phyloP scores from a whole-genome alignment of 1,140 invertebrate species.

The Semibalanus balanoides region DNA sequence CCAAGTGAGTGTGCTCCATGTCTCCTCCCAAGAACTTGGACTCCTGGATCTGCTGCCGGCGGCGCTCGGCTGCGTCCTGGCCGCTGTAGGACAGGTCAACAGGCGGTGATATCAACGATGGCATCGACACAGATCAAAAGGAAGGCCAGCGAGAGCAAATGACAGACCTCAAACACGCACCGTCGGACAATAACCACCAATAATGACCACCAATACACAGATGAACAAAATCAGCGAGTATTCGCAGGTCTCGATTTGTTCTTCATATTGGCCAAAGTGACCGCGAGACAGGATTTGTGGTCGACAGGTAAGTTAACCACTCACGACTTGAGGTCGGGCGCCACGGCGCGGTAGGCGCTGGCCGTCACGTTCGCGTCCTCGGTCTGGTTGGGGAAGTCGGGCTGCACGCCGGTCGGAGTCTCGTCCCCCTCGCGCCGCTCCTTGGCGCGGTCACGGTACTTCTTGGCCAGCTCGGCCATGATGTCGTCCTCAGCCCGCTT shows the following conservation, averaged over 20 bases:
- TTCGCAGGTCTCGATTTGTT: too few species aligned
- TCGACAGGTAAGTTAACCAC: too few species aligned
- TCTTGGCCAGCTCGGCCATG: slow-evolving; percentile 85
- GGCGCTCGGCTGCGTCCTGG: slow-evolving; percentile 78
- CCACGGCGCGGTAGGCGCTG: slow-evolving; percentile 83
- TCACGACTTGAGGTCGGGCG: slow-evolving; percentile 81
- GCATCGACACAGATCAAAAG: too few species aligned
- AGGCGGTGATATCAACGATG: too few species aligned
- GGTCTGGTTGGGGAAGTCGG: slow-evolving; percentile 50
- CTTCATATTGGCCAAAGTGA: too few species aligned
- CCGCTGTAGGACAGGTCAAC: slow-evolving; percentile 13
- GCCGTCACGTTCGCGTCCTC: slow-evolving; percentile 73
- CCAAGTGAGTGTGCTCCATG: slow-evolving; percentile 99
- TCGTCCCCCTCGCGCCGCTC: slow-evolving; percentile 74
- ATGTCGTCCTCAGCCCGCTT: slow-evolving; percentile 94
- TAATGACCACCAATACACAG: too few species aligned
- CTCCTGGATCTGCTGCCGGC: slow-evolving; percentile 92
- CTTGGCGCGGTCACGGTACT: slow-evolving; percentile 83
- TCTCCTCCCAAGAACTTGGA: slow-evolving; percentile 99
- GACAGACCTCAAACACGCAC: too few species aligned
- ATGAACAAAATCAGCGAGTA: too few species aligned
- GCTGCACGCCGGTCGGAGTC: slow-evolving; percentile 8
- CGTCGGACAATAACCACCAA: too few species aligned
- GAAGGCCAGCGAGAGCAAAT: too few species aligned
- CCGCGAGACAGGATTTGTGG: too few species aligned